phyloP scores from a whole-genome alignment of 2,888 invertebrate genomes.

The Mermis nigrescens region DNA sequence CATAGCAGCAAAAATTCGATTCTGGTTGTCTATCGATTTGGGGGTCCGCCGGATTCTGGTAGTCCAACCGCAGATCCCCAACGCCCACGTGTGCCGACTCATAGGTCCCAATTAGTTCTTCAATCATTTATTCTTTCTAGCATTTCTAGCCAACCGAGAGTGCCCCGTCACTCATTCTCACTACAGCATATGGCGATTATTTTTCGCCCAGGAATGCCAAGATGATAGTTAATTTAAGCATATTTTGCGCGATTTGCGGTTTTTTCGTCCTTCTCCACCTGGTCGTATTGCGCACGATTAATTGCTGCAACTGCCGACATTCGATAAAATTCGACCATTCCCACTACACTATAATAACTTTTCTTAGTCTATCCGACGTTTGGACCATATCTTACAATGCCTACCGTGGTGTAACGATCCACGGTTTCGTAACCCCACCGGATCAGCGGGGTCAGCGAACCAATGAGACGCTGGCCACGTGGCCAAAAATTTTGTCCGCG shows the following conservation, averaged over 20 bases:
- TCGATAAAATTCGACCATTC: not conserved
- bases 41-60: too few relatives aligned
- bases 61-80: too few relatives aligned
- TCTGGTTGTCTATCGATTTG: too few relatives aligned
- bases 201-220: too few relatives aligned
- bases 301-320: not conserved
- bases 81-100: too few relatives aligned
- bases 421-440: not conserved
- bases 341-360: not conserved
- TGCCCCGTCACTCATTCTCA: too few relatives aligned
- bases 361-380: not conserved
- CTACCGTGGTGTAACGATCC: not conserved
- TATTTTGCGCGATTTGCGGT: not conserved
- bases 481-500: not conserved
- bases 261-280: not conserved
- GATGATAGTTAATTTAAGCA: not conserved
- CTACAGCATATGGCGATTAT: too few relatives aligned
- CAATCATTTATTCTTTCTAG: too few relatives aligned
- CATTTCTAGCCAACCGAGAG: too few relatives aligned
- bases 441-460: not conserved
- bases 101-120: too few relatives aligned
- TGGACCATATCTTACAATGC: not conserved
- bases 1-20: too few relatives aligned
- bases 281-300: not conserved
- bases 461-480: not conserved